Percentiles rank a stretch among this genome's conserved stretches.
phyloP scores from a whole-genome alignment of 2,113 vertebrate genomes.

The Leucopsar rothschildi region DNA sequence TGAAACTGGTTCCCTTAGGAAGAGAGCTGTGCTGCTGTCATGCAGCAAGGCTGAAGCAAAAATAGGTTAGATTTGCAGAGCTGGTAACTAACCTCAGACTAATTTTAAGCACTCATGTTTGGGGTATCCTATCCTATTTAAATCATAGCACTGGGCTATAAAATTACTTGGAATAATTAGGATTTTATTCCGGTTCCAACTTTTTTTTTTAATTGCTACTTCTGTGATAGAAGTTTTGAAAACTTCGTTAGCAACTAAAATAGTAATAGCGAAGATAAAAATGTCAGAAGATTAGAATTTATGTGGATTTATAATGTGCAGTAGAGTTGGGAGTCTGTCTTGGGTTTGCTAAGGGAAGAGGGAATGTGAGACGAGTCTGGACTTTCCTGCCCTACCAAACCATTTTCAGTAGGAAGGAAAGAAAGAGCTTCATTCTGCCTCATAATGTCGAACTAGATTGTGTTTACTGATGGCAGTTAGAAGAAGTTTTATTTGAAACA shows the following conservation, averaged over 20 bases:
- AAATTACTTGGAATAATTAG: neutral
- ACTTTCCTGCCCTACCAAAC: neutral
- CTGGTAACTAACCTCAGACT: neutral
- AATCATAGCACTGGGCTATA: neutral
- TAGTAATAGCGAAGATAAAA: neutral
- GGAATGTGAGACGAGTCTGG: neutral
- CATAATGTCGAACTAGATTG: neutral
- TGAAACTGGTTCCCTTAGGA: neutral
- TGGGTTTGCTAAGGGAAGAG: neutral
- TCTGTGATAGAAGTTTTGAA: neutral
- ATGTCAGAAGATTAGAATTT: neutral
- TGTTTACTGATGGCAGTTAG: neutral
- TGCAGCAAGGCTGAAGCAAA: neutral
- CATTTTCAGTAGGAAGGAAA: neutral
- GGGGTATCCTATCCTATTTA: neutral
- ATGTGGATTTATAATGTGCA: neutral
- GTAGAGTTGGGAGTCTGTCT: neutral
- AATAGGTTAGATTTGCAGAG: neutral
- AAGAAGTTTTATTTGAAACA: neutral
- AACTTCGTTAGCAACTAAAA: neutral
- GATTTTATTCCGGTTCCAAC: neutral
- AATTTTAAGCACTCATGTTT: neutral
- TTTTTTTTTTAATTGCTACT: neutral
- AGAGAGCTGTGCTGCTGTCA: neutral
- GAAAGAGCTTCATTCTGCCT: neutral